Evolutionary conservation across 2,113 vertebrate genomes (phyloP).

Genomic region (Crotalus tigris): DNA sequence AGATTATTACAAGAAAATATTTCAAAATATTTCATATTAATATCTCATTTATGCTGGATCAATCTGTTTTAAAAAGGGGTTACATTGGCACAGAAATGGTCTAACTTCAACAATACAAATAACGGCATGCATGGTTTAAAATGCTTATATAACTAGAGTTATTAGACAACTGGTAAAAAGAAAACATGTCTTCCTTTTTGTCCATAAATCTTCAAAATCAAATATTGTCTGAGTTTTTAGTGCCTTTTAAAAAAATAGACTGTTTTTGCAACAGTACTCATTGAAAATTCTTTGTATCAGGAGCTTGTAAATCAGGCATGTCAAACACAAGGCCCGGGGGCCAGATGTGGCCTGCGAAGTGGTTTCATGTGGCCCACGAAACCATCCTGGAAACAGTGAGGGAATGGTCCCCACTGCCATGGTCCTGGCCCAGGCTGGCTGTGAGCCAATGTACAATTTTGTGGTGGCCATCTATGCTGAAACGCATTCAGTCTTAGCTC

Average conservation of each 20-base stretch:
- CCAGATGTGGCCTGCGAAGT: too few relatives aligned
- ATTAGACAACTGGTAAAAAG: background rate
- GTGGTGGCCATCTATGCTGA: too few relatives aligned
- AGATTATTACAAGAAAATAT: background rate
- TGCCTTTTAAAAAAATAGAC: background rate
- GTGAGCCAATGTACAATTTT: too few relatives aligned
- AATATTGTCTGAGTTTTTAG: background rate
- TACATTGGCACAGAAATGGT: background rate
- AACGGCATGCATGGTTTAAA: background rate
- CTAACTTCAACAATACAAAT: background rate
- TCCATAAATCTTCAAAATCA: background rate
- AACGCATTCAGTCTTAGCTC: too few relatives aligned
- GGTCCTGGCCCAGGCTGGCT: too few relatives aligned
- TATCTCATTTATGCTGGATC: background rate
- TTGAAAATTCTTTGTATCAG: background rate
- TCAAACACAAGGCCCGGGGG: too few relatives aligned
- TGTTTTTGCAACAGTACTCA: background rate
- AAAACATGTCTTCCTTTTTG: background rate
- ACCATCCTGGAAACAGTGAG: too few relatives aligned
- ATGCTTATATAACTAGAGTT: background rate
- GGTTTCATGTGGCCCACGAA: too few relatives aligned
- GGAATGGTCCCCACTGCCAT: too few relatives aligned
- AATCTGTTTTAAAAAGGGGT: background rate
- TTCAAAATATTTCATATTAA: background rate
- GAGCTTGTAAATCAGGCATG: background rate